Base-by-base conservation (phyloP, 2,113 vertebrate genomes). In the Psophia crepitans region DNA sequence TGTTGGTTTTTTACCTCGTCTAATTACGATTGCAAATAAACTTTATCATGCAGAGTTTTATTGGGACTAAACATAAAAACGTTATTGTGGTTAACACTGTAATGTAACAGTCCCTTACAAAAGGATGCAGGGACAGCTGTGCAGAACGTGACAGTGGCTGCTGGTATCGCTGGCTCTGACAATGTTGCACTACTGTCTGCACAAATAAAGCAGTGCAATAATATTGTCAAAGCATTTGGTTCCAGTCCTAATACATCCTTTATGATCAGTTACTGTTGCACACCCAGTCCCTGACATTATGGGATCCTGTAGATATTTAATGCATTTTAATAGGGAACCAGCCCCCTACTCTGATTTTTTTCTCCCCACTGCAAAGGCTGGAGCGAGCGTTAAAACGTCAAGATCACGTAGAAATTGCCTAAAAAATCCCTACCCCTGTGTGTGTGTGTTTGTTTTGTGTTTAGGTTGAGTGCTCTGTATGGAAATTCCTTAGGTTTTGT, bases 191-290 rank as follows among this genome's bases (percentile, higher is more conserved):
- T 99, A 99, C 99, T 99, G 99, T 99, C 98, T 98, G 98, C 98
- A 98, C 98, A 98, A 97, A 98, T 98, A 97, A 99, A 99, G 99
- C 99, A 99, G 99, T 99, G 99, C 99, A 99, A 99, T 99, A 99
- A 99, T 99, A 99, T 99, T 99, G 99, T 99, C 99, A 99, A 99
- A 98, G 99, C 99, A 99, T 99, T 98, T 97, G 98, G 98, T 98
- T 97, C 98, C 98, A 98, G 97, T 96, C 95, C 91, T 97, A 61
- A 95, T 96, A 96, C 98, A 85, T 96, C 96, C 94, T 96, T 95
- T 95, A 92, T 84, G 82, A 94, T 58, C 93, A 90, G 94, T 97
- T 97, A 96, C 93, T 95, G 90, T 96, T 96, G 93, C 89, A 95
- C 90, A 94, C 94, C 77, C 97, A 94, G 91, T 84, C 96, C 77